Evolutionary conservation across 1,140 invertebrate species (phyloP), one percentile per base, ranked within the genome.

Genomic region (Panagrolaimus sp.): DNA sequence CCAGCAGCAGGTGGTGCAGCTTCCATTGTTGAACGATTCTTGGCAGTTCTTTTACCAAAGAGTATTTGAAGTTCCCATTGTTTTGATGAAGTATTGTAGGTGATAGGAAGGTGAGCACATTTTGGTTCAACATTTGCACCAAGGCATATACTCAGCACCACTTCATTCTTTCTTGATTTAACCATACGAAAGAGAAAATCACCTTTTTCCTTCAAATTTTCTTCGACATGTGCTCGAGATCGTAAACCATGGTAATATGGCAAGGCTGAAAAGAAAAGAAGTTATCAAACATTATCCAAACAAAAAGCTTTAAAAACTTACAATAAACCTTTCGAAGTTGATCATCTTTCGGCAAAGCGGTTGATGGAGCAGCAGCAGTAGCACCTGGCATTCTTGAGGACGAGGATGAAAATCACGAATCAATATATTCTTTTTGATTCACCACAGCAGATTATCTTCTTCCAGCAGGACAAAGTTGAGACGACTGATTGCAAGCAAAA

Each of bases 111-210:
- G 26, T 52, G 48, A 7, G 48, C 48, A 15, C 17, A 8, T 8
- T 24, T n/a, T 52, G 17, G 48, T 52, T 52, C 45, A 9, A n/a
- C n/a, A n/a, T 46, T 46, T 4, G 9, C 7, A 0, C 7, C 7
- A 24, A 52, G 48, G 26, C 48, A 52, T n/a, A 52, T 24, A 15
- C 48, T 52, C 48, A 52, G 10, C 1, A 52, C 48, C n/a, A 52
- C 48, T 52, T 52, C 48, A 14, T n/a, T 21, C 15, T 52, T 52
- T n/a, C 48, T n/a, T 7, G 9, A 7, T 52, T 52, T 52, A 24
- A 52, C 48, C 48, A 52, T 52, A n/a, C 48, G 48, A 24, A 52
- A 21, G 48, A 52, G 48, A 15, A 52, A 52, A 24, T 52, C 48
- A 24, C 48, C 48, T 14, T 52, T 52, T 12, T 52, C 48, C n/a